Percentiles rank a stretch among this genome's conserved stretches.
Evolutionary conservation across 2,113 vertebrate genomes (phyloP).

Genomic region (Periophthalmodon schlosseri): DNA sequence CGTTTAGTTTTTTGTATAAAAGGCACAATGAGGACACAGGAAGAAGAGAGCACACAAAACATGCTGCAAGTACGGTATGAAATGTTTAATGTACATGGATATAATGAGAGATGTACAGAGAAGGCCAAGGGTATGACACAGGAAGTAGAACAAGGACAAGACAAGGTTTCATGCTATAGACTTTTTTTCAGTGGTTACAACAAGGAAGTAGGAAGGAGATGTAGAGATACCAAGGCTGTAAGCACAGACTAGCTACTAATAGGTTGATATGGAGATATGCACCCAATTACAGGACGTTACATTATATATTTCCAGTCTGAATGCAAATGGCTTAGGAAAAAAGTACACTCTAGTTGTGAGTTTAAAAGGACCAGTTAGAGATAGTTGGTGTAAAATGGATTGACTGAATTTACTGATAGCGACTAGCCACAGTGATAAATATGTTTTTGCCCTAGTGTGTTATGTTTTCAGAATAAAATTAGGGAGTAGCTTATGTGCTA

Average conservation of each 20-base stretch:
- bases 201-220: slow-evolving; percentile 26
- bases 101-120: slow-evolving; percentile 35
- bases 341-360: neutral
- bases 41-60: slow-evolving; percentile 55
- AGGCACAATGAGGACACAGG: slow-evolving; percentile 53
- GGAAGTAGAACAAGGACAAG: slow-evolving; percentile 53
- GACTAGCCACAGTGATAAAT: neutral
- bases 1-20: slow-evolving; percentile 16
- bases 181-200: slow-evolving; percentile 58
- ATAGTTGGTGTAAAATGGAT: neutral
- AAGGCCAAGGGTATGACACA: slow-evolving; percentile 15
- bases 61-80: slow-evolving; percentile 44
- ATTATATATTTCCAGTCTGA: neutral
- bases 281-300: neutral
- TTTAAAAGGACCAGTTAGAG: neutral
- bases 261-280: neutral
- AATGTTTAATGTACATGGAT: slow-evolving; percentile 55
- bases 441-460: neutral
- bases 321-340: neutral
- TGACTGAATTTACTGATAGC: neutral
- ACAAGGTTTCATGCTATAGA: slow-evolving; percentile 57
- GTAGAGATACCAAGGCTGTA: slow-evolving; percentile 21
- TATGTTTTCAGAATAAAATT: neutral
- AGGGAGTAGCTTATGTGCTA: neutral
- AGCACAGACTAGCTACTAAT: neutral